Percentiles rank a stretch among this genome's conserved stretches.
Conservation (phyloP, 2,113 vertebrate genomes). For the Rhagologus leucostigma region DNA sequence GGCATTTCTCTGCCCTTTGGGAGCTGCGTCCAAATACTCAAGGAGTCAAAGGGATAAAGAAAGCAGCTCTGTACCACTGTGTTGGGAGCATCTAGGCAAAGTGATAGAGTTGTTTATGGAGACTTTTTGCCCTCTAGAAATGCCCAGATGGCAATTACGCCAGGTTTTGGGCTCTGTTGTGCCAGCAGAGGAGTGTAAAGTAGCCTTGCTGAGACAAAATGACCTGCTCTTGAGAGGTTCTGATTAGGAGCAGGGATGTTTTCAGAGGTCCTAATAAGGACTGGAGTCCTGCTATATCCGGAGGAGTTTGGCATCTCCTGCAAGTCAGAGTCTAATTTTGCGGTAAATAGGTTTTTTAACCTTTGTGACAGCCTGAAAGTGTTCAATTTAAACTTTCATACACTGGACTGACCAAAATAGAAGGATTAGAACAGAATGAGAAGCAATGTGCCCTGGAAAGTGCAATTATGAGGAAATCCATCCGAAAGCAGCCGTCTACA, state of each 20-base stretch:
- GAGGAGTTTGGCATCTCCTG: background rate
- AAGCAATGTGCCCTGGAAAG: background rate
- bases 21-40: background rate
- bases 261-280: background rate
- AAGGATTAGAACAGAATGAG: slow-evolving; percentile 14
- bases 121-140: background rate
- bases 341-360: slow-evolving; percentile 34
- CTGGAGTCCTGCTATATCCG: background rate
- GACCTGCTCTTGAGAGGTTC: background rate
- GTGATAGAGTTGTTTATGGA: background rate
- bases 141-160: background rate
- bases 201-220: background rate
- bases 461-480: background rate
- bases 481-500: background rate
- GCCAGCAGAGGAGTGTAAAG: background rate
- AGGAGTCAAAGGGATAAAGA: background rate
- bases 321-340: slow-evolving; percentile 19
- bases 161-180: background rate
- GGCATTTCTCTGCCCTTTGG: background rate
- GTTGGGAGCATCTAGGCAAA: background rate
- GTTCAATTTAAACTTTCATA: background rate
- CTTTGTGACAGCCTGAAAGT: slow-evolving; percentile 21
- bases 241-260: background rate
- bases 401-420: background rate
- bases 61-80: background rate